phyloP scores from a whole-genome alignment of 2,888 invertebrate species.

The Diaphora mendica region DNA sequence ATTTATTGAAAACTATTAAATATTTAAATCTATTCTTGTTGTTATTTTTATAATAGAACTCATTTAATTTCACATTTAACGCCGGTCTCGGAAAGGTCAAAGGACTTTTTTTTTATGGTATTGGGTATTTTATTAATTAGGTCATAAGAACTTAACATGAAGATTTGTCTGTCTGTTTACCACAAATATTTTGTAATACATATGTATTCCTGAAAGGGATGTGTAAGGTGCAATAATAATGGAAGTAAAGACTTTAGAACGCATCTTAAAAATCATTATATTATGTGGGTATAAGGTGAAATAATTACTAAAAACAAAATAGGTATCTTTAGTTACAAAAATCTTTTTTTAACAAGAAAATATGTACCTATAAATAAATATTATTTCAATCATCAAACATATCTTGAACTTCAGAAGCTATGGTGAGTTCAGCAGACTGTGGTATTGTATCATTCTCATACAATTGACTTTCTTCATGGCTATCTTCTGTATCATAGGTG shows the following conservation, averaged over 20 bases:
- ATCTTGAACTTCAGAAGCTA: slow-evolving; percentile 74
- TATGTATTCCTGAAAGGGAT: neutral
- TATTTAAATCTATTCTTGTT: slow-evolving; percentile 56
- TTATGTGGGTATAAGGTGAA: neutral
- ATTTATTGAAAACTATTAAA: slow-evolving; percentile 70
- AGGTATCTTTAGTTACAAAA: neutral
- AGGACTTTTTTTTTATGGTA: neutral
- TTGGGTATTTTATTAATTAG: neutral
- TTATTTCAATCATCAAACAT: slow-evolving; percentile 72
- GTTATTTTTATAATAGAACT: slow-evolving; percentile 38
- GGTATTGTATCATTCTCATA: slow-evolving; percentile 80
- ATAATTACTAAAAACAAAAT: neutral
- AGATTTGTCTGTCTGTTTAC: neutral
- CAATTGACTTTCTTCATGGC: slow-evolving; percentile 74
- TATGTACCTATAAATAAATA: neutral
- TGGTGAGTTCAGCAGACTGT: slow-evolving; percentile 68
- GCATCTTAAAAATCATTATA: no score
- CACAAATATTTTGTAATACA: no score
- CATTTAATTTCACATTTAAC: slow-evolving; percentile 4
- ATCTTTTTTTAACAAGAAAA: neutral
- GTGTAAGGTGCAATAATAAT: neutral
- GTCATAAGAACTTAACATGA: neutral
- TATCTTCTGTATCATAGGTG: slow-evolving; percentile 62
- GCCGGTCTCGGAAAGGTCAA: neutral
- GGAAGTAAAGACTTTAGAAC: neutral